These are phyloP conservation scores for Eurytemora carolleeae DNA, from an alignment of 1,140 invertebrate genomes.

Conservation along the genomic window DNA sequence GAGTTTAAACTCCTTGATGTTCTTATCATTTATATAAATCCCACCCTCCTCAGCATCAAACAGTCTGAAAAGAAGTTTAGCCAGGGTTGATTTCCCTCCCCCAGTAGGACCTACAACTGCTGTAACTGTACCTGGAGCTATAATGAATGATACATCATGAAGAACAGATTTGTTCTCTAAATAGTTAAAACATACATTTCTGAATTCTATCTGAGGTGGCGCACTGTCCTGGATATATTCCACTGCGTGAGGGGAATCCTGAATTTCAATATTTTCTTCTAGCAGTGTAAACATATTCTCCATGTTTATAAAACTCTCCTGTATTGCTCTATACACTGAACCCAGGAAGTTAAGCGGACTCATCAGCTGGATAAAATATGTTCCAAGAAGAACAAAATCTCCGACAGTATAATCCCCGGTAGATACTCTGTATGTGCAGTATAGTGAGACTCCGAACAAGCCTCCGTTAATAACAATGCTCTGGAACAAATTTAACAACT, in stretches of 20 bases:
- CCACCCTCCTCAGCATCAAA: constrained; percentile 72
- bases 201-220: constrained; percentile 45
- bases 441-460: constrained; percentile 58
- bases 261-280: constrained; percentile 60
- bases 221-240: constrained; percentile 16
- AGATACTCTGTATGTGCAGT: constrained; percentile 62
- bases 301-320: constrained; percentile 95
- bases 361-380: constrained; percentile 89
- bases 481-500: constrained; percentile 63
- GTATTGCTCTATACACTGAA: constrained; percentile 92
- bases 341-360: constrained; percentile 91
- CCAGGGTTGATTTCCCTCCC: constrained; percentile 81
- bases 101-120: constrained; percentile 81
- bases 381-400: constrained; percentile 82
- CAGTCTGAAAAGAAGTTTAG: constrained; percentile 78
- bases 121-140: constrained; percentile 69
- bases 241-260: constrained; percentile 53
- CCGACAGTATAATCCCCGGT: constrained; percentile 55
- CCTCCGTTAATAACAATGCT: constrained; percentile 72
- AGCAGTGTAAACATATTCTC: constrained; percentile 97
- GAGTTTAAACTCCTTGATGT: constrained; percentile 58
- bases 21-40: constrained; percentile 63
- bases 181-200: constrained; percentile 73
- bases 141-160: constrained; percentile 60
- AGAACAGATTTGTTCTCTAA: constrained; percentile 55